phyloP scores from a whole-genome alignment of 2,888 invertebrate genomes.

The Eretmocerus hayati region DNA sequence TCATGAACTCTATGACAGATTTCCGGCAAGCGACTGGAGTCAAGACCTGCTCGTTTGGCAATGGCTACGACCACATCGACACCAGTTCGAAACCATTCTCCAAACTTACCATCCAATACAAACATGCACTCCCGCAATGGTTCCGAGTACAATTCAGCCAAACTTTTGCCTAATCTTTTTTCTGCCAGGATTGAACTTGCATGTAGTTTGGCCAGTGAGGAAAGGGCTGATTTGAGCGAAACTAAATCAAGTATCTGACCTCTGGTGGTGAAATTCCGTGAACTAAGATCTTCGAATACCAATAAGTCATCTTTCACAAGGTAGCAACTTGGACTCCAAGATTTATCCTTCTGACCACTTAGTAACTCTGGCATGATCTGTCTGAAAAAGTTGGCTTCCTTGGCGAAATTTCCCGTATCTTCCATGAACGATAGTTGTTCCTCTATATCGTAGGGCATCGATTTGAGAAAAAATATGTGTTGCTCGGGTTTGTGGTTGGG shows the following conservation, averaged over 20 bases:
- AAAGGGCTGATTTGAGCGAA: slow-evolving; percentile 29
- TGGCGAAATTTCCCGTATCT: slow-evolving; percentile 48
- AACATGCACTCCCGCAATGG: neutral
- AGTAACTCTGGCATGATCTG: slow-evolving; percentile 45
- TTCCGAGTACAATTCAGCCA: neutral
- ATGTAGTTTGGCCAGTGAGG: slow-evolving; percentile 33
- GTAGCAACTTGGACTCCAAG: slow-evolving; percentile 38
- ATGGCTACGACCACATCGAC: slow-evolving; percentile 6
- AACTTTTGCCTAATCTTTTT: slow-evolving; percentile 12
- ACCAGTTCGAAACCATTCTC: slow-evolving; percentile 16
- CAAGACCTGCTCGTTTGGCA: neutral
- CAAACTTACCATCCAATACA: neutral
- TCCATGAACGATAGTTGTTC: slow-evolving; percentile 48
- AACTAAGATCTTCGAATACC: slow-evolving; percentile 43
- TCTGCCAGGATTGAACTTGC: slow-evolving; percentile 33
- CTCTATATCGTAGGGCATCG: slow-evolving; percentile 50
- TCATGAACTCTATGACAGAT: slow-evolving; percentile 7
- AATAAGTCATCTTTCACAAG: slow-evolving; percentile 33
- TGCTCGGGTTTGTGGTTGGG: slow-evolving; percentile 24
- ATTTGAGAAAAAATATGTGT: slow-evolving; percentile 59
- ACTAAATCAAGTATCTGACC: slow-evolving; percentile 24
- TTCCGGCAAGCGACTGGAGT: slow-evolving; percentile 11
- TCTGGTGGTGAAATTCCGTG: slow-evolving; percentile 31
- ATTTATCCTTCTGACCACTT: slow-evolving; percentile 27
- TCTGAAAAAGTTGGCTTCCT: slow-evolving; percentile 48